Evolutionary conservation across 1,140 invertebrate species (phyloP), one percentile per base, ranked within the genome.

Genomic region (Eufriesea mexicana): DNA sequence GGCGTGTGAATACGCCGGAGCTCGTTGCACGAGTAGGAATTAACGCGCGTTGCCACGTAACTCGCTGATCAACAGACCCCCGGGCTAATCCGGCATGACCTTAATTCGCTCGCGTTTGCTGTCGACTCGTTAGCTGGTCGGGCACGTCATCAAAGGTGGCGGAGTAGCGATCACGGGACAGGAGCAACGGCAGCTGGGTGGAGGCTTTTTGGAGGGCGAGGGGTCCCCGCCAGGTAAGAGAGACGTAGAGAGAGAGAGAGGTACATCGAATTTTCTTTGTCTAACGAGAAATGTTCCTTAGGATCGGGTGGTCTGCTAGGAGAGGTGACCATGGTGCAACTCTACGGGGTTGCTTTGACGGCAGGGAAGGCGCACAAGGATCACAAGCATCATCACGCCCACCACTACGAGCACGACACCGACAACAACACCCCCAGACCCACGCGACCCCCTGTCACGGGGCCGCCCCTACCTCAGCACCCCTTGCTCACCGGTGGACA

Each of bases 331-430:
- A 96, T 97, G 95, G 90, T 98, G 0, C 96, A 97, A 90, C 91
- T 98, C 2, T 97, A 97, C 91, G 95, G 95, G 55, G 96, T 97
- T 0, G 97, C 97, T 0, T 91, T 98, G 57, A 97, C 96, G 2
- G 97, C 97, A 2, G 97, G 97, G 0, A 97, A 97, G 92, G 97
- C 97, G 0, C 97, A 97, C 91, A 96, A 96, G 74, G 97, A 97
- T 89, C 97, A 97, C 92, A 97, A 97, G 89, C 97, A 97, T 86
- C 97, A 97, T 89, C 97, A 97, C 89, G 97, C 95, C 0, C 97
- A 97, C 89, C 96, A 97, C 84, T 97, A 96, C 86, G 96, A 96
- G 86, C 97, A 97, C 87, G 96, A 97, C 83, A 93, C 90, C 23
- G 92, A 79, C 28, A 94, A 93, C 67, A 96, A 96, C 4, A 94